Evolutionary conservation across 2,113 vertebrate species (phyloP).

Genomic region (Salvelinus fontinalis): DNA sequence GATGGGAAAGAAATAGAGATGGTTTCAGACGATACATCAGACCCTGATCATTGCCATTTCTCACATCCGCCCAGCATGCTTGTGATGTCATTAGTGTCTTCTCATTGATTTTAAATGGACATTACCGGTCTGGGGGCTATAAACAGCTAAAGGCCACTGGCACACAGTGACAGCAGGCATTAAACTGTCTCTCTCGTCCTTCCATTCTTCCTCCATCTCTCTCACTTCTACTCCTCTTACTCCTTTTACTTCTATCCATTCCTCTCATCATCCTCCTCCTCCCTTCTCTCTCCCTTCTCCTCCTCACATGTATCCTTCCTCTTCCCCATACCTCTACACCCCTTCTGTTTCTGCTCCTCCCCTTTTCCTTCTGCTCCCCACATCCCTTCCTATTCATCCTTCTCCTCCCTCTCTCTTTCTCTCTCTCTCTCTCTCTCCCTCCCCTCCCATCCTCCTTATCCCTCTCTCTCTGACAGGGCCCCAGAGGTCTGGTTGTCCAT

Average conservation of each 20-base stretch:
- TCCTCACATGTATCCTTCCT: neutral
- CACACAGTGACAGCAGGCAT: neutral
- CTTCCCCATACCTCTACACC: neutral
- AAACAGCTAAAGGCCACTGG: neutral
- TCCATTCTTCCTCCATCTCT: neutral
- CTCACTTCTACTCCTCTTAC: neutral
- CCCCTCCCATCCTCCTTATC: neutral
- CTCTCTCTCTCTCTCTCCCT: neutral
- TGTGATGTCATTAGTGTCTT: neutral
- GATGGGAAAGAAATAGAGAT: neutral
- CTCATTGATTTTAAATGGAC: constrained; percentile 10
- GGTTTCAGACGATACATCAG: neutral
- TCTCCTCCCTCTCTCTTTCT: neutral
- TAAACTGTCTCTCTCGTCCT: neutral
- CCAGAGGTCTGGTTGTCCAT: constrained; percentile 7
- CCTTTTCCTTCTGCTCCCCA: neutral
- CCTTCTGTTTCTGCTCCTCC: neutral
- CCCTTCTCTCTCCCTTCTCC: neutral
- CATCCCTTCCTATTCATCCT: neutral
- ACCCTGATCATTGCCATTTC: neutral
- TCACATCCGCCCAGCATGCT: constrained; percentile 1
- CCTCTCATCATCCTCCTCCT: neutral
- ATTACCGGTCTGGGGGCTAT: neutral
- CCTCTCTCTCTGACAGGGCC: neutral
- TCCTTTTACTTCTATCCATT: neutral